Evolutionary conservation across 1,140 invertebrate species (phyloP).

Genomic region (Dermatophagoides farinae): DNA sequence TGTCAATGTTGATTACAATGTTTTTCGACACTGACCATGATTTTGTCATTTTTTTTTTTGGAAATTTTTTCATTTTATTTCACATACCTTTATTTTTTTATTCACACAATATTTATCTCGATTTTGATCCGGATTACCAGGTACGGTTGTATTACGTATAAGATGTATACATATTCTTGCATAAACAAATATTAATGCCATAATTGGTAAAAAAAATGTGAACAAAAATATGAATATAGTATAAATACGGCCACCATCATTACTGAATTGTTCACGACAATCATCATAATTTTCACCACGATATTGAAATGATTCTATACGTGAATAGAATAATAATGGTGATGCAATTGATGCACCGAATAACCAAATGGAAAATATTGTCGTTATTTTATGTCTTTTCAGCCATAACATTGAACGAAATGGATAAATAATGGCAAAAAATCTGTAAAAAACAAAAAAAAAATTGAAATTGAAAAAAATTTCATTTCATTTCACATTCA

Average conservation of each 20-base stretch:
- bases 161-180: slow-evolving; percentile 25
- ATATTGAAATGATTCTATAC: slow-evolving; percentile 22
- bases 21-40: no score
- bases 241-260: slow-evolving; percentile 17
- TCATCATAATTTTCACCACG: slow-evolving; percentile 23
- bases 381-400: slow-evolving; percentile 14
- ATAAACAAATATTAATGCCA: slow-evolving; percentile 30
- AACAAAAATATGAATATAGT: slow-evolving; percentile 30
- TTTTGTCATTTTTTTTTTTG: no score
- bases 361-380: slow-evolving; percentile 30
- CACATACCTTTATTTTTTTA: slow-evolving; percentile 31
- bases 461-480: neutral
- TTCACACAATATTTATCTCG: slow-evolving; percentile 26
- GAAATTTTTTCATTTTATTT: neutral
- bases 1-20: neutral
- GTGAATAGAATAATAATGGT: slow-evolving; percentile 28
- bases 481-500: no score
- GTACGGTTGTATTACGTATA: slow-evolving; percentile 28
- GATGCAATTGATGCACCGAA: slow-evolving; percentile 25
- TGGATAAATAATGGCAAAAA: slow-evolving; percentile 28
- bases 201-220: slow-evolving; percentile 32
- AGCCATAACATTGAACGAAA: slow-evolving; percentile 21
- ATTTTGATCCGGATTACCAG: slow-evolving; percentile 30
- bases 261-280: slow-evolving; percentile 24
- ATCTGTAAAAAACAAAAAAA: slow-evolving; percentile 19